These are phyloP conservation scores for Ianthella basta DNA, from an alignment of 37 sponge, comb jelly and placozoan species.

Conservation along the genomic window DNA sequence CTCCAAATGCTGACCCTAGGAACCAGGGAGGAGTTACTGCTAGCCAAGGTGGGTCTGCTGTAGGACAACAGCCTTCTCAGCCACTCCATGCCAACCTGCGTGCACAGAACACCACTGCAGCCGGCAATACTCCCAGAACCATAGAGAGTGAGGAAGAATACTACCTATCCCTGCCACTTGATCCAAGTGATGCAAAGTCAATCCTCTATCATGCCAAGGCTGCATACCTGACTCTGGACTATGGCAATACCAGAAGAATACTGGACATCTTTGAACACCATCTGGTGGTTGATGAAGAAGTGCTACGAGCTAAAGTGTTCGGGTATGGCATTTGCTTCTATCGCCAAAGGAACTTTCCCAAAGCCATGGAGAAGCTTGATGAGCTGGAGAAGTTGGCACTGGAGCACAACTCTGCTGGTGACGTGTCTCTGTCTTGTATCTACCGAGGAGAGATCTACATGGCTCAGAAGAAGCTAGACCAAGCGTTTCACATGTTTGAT, in stretches of 20 bases:
- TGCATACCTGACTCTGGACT: conserved; percentile 17
- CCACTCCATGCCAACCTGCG: no score
- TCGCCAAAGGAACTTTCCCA: background rate
- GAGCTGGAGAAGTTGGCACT: conserved; percentile 33
- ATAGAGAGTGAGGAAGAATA: background rate
- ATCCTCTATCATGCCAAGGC: conserved; percentile 20
- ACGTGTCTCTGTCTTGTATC: conserved; percentile 42
- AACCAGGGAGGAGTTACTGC: no score
- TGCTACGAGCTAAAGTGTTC: conserved; percentile 26
- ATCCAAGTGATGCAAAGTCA: conserved; percentile 4
- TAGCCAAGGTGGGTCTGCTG: no score
- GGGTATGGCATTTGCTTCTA: conserved; percentile 36
- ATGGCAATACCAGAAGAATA: background rate
- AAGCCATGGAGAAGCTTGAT: conserved; percentile 15
- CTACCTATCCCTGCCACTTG: background rate
- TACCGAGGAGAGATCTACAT: conserved; percentile 67
- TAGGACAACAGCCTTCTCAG: no score
- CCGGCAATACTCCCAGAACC: no score
- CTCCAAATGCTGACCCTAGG: no score
- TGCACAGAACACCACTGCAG: no score
- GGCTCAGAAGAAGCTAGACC: conserved; percentile 5
- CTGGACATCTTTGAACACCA: background rate
- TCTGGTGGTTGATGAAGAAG: background rate
- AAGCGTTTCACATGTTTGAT: conserved; percentile 45
- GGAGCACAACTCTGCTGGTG: conserved; percentile 17